phyloP scores from a whole-genome alignment of 2,113 vertebrate genomes.

The Lycaon pictus region DNA sequence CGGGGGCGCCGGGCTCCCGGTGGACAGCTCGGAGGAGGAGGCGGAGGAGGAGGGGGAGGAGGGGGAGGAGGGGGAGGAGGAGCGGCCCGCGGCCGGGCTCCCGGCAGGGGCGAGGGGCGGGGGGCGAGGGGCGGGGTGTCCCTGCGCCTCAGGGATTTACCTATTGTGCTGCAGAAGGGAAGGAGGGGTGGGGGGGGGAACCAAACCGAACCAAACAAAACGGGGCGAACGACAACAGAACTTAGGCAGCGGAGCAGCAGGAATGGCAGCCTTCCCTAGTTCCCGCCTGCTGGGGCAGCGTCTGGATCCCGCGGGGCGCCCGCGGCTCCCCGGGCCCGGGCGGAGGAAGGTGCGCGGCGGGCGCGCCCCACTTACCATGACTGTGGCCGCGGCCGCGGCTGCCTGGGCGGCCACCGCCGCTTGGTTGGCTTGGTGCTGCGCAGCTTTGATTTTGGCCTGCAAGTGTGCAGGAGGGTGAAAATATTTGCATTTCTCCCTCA shows the following conservation, averaged over 20 bases:
- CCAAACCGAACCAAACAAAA: conserved; percentile 56
- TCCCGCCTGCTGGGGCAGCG: conserved; percentile 67
- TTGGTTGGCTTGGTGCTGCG: conserved; percentile 97
- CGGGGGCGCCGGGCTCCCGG: too few relatives aligned
- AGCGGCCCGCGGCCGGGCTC: neutral
- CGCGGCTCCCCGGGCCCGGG: neutral
- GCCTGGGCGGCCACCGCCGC: conserved; percentile 94
- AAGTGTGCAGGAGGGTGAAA: conserved; percentile 99
- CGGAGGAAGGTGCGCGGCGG: neutral
- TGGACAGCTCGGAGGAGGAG: neutral
- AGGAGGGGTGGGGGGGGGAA: conserved; percentile 68
- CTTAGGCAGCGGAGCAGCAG: conserved; percentile 83
- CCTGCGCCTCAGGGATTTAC: conserved; percentile 80
- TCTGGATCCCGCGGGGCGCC: conserved; percentile 62
- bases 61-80: too few relatives aligned
- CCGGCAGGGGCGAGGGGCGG: neutral
- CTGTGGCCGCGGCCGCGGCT: conserved; percentile 94
- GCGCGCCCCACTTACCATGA: conserved; percentile 93
- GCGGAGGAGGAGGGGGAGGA: too few relatives aligned
- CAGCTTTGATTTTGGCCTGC: conserved; percentile 99
- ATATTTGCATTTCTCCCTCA: conserved; percentile 99
- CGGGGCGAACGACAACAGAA: conserved; percentile 74
- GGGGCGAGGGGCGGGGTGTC: neutral
- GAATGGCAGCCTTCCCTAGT: conserved; percentile 76
- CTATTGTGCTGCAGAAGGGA: conserved; percentile 82